Evolutionary conservation across 2,888 invertebrate genomes (phyloP), one percentile per base, ranked within the genome.

Genomic region (Acleris laterana): DNA sequence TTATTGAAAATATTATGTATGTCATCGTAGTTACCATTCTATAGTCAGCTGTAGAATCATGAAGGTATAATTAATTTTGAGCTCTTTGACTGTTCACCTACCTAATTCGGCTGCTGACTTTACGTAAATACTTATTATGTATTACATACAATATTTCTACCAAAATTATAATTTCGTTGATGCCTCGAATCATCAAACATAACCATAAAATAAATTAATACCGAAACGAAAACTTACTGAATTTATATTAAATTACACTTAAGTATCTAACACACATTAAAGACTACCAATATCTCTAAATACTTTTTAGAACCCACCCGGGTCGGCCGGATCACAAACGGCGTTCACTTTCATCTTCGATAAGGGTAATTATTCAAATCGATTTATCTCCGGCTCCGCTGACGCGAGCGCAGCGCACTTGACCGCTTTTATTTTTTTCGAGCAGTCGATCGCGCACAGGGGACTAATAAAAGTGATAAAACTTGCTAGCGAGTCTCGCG

Each of bases 371-470:
- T 20, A 50, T 42, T 55, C 22, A 44, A 57, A 57, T 56, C 42
- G 13, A 25, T 44, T 19, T 57, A 63, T 16, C n/a, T 11, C 7
- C 48, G 57, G 57, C 51, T 49, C 56, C 60, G 50, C 50, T n/a
- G 16, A 13, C 28, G 60, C 16, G 16, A 42, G 42, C 60, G 49
- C 16, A 22, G 38, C 66, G 51, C 50, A 22, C 46, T 57, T 62
- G 50, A 46, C 56, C 32, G 32, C 32, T 19, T 59, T 59, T 63
- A 56, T 61, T 51, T 61, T 50, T 56, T 62, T 62, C 57, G 51
- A 57, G 51, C 20, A 3, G 17, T 28, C 49, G 9, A 32, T 5
- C 52, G 28, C 51, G 6, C 51, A 19, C 16, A 28, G 28, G 61
- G 32, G 9, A 9, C 32, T 32, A 32, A 32, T 32, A 13, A 11